Conservation (phyloP, 2,797 vertebrate species). For the Hirundo rustica region DNA sequence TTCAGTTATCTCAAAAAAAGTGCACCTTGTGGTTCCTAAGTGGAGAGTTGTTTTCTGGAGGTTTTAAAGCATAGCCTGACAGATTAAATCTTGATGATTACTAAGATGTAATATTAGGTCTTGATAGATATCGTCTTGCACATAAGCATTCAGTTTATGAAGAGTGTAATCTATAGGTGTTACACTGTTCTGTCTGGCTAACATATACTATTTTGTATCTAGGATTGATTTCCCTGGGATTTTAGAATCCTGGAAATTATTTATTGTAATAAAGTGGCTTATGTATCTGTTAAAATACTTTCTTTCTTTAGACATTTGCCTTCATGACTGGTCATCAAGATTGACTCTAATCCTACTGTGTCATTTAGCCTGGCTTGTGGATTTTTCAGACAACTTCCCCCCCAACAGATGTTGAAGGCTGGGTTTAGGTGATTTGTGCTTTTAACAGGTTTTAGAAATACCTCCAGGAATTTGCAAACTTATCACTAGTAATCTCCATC, state of each 20-base stretch:
- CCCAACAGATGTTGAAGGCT: background rate
- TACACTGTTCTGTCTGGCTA: background rate
- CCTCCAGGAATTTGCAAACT: background rate
- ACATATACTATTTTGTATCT: background rate
- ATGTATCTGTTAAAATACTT: background rate
- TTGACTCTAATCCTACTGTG: background rate
- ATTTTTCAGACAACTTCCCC: background rate
- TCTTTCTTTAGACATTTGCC: background rate
- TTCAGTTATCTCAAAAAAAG: background rate
- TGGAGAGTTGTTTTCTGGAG: background rate
- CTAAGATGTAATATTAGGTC: background rate
- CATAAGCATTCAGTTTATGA: background rate
- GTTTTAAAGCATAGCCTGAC: background rate
- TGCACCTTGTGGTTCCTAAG: background rate
- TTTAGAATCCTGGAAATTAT: background rate
- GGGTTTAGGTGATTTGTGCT: background rate
- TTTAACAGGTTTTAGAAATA: slow-evolving; percentile 33
- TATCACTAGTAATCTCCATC: background rate
- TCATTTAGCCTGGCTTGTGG: background rate
- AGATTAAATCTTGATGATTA: background rate
- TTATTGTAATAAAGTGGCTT: background rate
- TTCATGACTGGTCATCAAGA: background rate
- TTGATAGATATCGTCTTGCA: background rate
- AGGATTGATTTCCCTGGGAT: background rate
- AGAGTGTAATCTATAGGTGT: background rate